phyloP scores from a whole-genome alignment of 2,113 vertebrate genomes.

The Actenoides lindsayi region DNA sequence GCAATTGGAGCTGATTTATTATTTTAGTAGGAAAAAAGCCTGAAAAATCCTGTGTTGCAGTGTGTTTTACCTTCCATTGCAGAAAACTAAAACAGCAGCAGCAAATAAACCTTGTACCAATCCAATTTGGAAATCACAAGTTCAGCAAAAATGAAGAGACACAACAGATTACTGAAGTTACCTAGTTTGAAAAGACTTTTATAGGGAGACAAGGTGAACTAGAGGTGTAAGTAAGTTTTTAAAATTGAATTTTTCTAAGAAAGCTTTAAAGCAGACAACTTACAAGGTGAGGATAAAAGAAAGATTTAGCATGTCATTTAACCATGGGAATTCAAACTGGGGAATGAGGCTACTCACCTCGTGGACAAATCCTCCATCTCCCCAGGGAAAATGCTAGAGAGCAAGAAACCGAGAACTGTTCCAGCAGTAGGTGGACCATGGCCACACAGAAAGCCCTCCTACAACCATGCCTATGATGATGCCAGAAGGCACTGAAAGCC shows the following conservation, averaged over 20 bases:
- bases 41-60: neutral
- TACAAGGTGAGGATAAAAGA: neutral
- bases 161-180: constrained; percentile 45
- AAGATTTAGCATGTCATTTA: constrained; percentile 1
- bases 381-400: neutral
- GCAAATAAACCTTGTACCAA: constrained; percentile 42
- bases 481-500: neutral
- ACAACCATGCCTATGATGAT: neutral
- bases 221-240: constrained; percentile 39
- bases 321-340: neutral
- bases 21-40: neutral
- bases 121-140: constrained; percentile 47
- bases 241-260: constrained; percentile 45
- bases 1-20: neutral
- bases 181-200: constrained; percentile 38
- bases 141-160: constrained; percentile 53
- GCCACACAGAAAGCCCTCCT: neutral
- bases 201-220: constrained; percentile 49
- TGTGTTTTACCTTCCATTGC: constrained; percentile 6
- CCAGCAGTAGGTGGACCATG: neutral
- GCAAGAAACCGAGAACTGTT: neutral
- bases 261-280: constrained; percentile 2
- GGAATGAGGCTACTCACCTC: neutral
- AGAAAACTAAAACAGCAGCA: constrained; percentile 3
- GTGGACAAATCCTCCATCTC: neutral